phyloP scores from a whole-genome alignment of 2,113 vertebrate genomes.

The Tylochromis polylepis region DNA sequence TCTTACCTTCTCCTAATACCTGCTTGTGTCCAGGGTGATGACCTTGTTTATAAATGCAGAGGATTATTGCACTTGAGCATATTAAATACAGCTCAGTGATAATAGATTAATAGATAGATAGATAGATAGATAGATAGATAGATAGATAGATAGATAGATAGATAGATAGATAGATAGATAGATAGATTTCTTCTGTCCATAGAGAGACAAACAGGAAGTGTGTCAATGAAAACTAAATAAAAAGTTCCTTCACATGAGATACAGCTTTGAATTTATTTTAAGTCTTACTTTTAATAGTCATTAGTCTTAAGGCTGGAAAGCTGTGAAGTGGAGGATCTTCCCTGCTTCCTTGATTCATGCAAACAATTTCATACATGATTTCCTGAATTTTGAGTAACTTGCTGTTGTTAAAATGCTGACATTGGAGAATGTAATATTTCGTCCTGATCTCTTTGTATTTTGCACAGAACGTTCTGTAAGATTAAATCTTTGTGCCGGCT shows the following conservation, averaged over 20 bases:
- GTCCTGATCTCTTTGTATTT: not conserved
- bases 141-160: not conserved
- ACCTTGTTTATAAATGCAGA: constrained; percentile 32
- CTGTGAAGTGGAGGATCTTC: not conserved
- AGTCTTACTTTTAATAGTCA: not conserved
- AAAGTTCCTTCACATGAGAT: not conserved
- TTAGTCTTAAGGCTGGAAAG: not conserved
- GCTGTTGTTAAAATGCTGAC: not conserved
- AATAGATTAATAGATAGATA: not conserved
- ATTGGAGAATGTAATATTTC: not conserved
- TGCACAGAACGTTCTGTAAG: not conserved
- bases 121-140: not conserved
- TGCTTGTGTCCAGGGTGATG: constrained; percentile 10
- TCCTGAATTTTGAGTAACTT: not conserved
- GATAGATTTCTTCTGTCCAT: not conserved
- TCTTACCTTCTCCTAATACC: constrained; percentile 53
- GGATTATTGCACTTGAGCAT: constrained; percentile 29
- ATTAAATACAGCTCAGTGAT: not conserved
- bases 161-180: not conserved
- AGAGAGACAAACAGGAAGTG: not conserved
- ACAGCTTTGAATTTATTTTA: not conserved
- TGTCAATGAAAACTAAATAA: not conserved
- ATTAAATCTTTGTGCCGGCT: not conserved
- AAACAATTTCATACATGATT: not conserved
- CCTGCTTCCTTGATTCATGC: not conserved